Conservation (phyloP, 2,888 invertebrate genomes). For the Drosophila demipolita region DNA sequence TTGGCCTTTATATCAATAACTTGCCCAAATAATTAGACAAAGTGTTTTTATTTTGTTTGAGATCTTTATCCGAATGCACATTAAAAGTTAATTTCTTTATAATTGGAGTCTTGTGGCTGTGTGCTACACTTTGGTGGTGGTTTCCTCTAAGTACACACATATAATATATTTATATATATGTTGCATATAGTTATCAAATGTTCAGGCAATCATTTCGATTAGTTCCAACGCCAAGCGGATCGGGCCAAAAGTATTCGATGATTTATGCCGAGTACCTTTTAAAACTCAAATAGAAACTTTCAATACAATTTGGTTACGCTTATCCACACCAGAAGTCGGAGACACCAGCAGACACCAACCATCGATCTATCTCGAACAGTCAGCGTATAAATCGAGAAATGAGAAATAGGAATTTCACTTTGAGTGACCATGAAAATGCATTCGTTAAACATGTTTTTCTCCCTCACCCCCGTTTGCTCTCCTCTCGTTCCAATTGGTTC, state of each 20-base stretch:
- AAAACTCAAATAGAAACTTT: conserved; percentile 33
- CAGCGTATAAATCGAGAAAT: conserved; percentile 48
- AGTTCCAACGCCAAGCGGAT: conserved; percentile 36
- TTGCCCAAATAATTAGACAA: conserved; percentile 56
- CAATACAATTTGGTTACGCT: conserved; percentile 69
- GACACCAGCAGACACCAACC: background rate
- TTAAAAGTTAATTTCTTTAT: conserved; percentile 81
- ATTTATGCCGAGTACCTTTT: conserved; percentile 7
- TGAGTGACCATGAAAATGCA: conserved; percentile 81
- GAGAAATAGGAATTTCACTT: conserved; percentile 61
- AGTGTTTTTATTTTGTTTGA: conserved; percentile 42
- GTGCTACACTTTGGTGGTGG: conserved; percentile 22
- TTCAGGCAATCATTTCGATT: conserved; percentile 46
- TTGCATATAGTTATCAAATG: conserved; percentile 55
- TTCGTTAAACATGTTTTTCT: conserved; percentile 66
- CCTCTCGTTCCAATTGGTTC: conserved; percentile 70
- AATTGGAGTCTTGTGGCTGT: conserved; percentile 50
- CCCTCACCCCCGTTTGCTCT: conserved; percentile 12
- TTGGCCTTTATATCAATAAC: conserved; percentile 56
- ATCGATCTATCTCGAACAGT: conserved; percentile 9
- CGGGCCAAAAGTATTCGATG: conserved; percentile 37
- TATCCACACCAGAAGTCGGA: conserved; percentile 59
- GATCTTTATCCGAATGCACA: conserved; percentile 73
- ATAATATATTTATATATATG: too few species aligned
- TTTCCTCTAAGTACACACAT: background rate